Evolutionary conservation across 1,140 invertebrate species (phyloP), one percentile per base, ranked within the genome.

Genomic region (Drosophila jambulina): DNA sequence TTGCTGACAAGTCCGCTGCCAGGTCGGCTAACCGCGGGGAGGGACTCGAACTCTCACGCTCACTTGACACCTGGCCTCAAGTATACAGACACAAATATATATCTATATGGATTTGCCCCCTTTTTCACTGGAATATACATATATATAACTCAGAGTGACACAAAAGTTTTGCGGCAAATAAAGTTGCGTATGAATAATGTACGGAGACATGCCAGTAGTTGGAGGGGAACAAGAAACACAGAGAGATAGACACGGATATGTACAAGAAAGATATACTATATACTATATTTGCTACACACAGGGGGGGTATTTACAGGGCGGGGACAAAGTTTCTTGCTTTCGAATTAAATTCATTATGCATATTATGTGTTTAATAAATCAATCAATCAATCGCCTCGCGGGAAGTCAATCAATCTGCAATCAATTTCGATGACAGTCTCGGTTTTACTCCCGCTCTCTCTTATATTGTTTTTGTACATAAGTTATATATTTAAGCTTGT

Each of bases 171-270:
- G 67, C 70, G 42, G 67, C 69, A 62, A 71, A 56, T 56, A 56
- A 81, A 76, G 65, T 59, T 85, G 78, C 78, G 71, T 90, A 85
- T 90, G 78, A 90, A 85, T 82, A 85, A 82, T 90, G 82, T 76
- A 88, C 67, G 54, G 38, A 65, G 48, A 61, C 67, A 80, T 59
- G 62, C 45, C 65, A 81, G 53, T 60, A 45, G 53, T 56, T 56
- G 32, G 21, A 21, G 51, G 34, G 34, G 19, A 23, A 56, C 40
- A 38, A 21, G 64, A 29, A 70, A 45, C 27, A 70, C 45, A 62
- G 21, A 63, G 7, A 48, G 25, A 76, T 34, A 60, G 21, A 69
- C 29, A 75, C 21, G 57, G 21, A 68, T 25, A 74, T 25, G 42
- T 38, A 61, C n/a, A 75, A 49, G 38, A 32, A 29, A 15, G 59